Evolutionary conservation across 2,888 invertebrate species (phyloP).

Genomic region (Gasteruption jaculator): DNA sequence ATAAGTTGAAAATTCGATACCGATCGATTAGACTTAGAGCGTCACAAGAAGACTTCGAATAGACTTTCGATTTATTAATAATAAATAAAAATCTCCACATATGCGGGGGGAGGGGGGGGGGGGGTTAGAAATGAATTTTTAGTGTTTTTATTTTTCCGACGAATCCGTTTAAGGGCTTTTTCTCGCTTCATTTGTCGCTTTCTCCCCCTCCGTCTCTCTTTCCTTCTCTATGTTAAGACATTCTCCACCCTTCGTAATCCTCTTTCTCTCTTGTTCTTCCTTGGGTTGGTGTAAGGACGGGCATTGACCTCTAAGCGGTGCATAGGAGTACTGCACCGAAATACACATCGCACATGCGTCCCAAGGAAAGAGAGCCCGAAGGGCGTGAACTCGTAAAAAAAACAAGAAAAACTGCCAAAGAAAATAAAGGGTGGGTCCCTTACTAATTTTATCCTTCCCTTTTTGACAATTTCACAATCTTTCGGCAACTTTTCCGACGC

Average conservation of each 20-base stretch:
- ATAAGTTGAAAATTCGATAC: too few species aligned
- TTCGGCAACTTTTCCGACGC: too few species aligned
- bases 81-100: too few species aligned
- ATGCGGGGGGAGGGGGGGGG: background rate
- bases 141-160: slow-evolving; percentile 30
- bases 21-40: too few species aligned
- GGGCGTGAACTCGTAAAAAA: too few species aligned
- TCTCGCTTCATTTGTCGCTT: slow-evolving; percentile 22
- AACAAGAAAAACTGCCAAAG: too few species aligned
- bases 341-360: slow-evolving; percentile 46
- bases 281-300: slow-evolving; percentile 51
- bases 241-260: slow-evolving; percentile 28
- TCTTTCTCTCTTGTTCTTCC: slow-evolving; percentile 35
- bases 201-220: slow-evolving; percentile 21
- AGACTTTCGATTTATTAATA: too few species aligned
- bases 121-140: slow-evolving; percentile 14
- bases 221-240: slow-evolving; percentile 14
- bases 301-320: slow-evolving; percentile 51
- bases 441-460: too few species aligned
- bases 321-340: slow-evolving; percentile 46
- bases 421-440: too few species aligned
- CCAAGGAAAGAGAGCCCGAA: too few species aligned
- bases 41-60: too few species aligned
- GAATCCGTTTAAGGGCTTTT: slow-evolving; percentile 27
- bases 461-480: too few species aligned